phyloP scores from a whole-genome alignment of 2,888 invertebrate species.

The Dynastes tityus region DNA sequence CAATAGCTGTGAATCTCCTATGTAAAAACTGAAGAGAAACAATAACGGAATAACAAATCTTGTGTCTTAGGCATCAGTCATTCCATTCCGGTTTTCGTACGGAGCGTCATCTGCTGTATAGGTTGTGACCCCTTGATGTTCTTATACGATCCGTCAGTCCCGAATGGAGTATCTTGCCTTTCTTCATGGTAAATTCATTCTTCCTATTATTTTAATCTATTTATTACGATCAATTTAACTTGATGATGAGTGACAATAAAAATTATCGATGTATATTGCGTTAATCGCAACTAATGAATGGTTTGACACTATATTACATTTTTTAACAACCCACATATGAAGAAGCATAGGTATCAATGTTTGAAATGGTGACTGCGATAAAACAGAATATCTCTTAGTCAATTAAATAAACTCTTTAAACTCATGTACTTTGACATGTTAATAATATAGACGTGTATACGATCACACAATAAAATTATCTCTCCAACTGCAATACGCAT shows the following conservation, averaged over 20 bases:
- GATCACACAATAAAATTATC: no score
- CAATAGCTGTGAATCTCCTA: neutral
- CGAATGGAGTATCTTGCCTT: neutral
- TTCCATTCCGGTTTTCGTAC: slow-evolving; percentile 38
- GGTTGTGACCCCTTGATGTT: neutral
- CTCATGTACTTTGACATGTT: no score
- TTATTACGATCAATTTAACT: slow-evolving; percentile 39
- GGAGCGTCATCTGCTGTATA: slow-evolving; percentile 30
- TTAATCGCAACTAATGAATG: slow-evolving; percentile 33
- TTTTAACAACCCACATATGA: slow-evolving; percentile 17
- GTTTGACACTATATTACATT: slow-evolving; percentile 27
- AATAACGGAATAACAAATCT: neutral
- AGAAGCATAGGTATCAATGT: neutral
- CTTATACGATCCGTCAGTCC: neutral
- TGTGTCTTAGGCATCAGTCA: slow-evolving; percentile 22
- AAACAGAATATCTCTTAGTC: neutral
- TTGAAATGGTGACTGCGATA: neutral
- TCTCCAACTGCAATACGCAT: no score
- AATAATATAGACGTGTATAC: no score
- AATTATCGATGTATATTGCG: slow-evolving; percentile 27
- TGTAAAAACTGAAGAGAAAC: neutral
- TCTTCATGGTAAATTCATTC: neutral
- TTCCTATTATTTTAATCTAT: slow-evolving; percentile 34
- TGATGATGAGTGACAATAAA: slow-evolving; percentile 42
- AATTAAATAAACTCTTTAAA: neutral